Evolutionary conservation across 2,888 invertebrate species (phyloP).

Genomic region (Yponomeuta plumbellus): DNA sequence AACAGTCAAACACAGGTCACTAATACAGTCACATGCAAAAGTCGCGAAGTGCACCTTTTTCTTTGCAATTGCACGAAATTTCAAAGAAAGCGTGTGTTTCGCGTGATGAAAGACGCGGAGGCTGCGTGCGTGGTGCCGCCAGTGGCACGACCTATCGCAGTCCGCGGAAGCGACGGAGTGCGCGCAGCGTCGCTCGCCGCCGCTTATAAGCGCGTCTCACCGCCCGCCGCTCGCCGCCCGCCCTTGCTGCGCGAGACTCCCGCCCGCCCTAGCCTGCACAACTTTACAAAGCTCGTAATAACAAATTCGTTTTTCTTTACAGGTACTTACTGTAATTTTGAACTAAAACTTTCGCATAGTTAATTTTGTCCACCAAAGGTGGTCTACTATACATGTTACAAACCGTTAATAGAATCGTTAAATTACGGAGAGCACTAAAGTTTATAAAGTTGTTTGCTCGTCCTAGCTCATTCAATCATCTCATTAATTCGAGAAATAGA

Average conservation of each 20-base stretch:
- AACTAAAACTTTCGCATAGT: too few species aligned
- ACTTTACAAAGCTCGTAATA: neutral
- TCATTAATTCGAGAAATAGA: too few species aligned
- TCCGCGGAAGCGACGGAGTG: slow-evolving; percentile 62
- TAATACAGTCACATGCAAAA: slow-evolving; percentile 49
- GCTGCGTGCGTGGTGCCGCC: slow-evolving; percentile 70
- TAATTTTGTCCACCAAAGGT: too few species aligned
- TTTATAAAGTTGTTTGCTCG: too few species aligned
- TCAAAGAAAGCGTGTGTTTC: slow-evolving; percentile 69
- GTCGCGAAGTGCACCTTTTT: slow-evolving; percentile 62
- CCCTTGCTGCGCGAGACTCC: slow-evolving; percentile 27
- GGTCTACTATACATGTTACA: too few species aligned
- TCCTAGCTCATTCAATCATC: too few species aligned
- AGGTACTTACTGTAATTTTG: too few species aligned
- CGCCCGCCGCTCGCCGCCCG: slow-evolving; percentile 31
- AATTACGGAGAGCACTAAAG: too few species aligned
- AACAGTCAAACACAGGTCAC: slow-evolving; percentile 61
- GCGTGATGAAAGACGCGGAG: slow-evolving; percentile 43
- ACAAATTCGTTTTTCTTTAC: neutral
- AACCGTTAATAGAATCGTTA: too few species aligned
- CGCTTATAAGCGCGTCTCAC: slow-evolving; percentile 43
- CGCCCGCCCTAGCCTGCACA: slow-evolving; percentile 6
- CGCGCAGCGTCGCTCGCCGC: slow-evolving; percentile 47
- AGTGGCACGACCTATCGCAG: slow-evolving; percentile 71
- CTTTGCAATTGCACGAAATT: slow-evolving; percentile 73